Base-by-base conservation (phyloP, 2,113 vertebrate species). In the Paedocypris sp. region DNA sequence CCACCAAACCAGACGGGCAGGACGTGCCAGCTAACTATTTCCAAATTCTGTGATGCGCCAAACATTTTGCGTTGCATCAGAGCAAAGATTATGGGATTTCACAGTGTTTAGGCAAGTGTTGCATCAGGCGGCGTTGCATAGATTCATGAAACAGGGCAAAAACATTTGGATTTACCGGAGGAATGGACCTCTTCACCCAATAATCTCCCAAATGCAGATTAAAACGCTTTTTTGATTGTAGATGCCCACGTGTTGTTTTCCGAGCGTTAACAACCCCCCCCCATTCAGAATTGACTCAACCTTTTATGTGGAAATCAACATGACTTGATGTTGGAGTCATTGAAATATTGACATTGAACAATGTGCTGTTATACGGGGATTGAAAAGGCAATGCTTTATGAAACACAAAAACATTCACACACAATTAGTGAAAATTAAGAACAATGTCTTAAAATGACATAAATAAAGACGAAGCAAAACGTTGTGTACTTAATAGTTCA, bases 21-120 rank as follows among this genome's bases (percentile, higher is more conserved):
- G 54, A 65, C 60, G 62, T 69, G 67, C 62, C 67, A 75, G 66
- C 68, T 69, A 73, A 49, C 51, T 60, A 64, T 75, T 73, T 71
- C 62, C 77, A 79, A 74, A 73, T 50, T 56, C 73, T 58, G 49
- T 29, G 49, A 66, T 73, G 76, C 70, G 70, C 68, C 67, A 48
- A 74, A 69, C 69, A 60, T 50, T 64, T 67, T 57, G 19, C 43
- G 45, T 67, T 73, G 65, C 65, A 68, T 66, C 19, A 1, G 35
- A 61, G 38, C 49, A 36, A n/a, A 69, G 57, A 75, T 70, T 33
- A 54, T 46, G 45, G 61, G 64, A 65, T 65, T 72, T 61, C 58
- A 63, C 56, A 65, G 41, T 43, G 46, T 59, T 61, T 64, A 69
- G 67, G 22, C 32, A 32, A 57, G 52, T 64, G 46, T 65, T 69